Percentiles rank a stretch among this genome's conserved stretches.
Evolutionary conservation across 2,113 vertebrate genomes (phyloP).

Genomic region (Cottus gobio): DNA sequence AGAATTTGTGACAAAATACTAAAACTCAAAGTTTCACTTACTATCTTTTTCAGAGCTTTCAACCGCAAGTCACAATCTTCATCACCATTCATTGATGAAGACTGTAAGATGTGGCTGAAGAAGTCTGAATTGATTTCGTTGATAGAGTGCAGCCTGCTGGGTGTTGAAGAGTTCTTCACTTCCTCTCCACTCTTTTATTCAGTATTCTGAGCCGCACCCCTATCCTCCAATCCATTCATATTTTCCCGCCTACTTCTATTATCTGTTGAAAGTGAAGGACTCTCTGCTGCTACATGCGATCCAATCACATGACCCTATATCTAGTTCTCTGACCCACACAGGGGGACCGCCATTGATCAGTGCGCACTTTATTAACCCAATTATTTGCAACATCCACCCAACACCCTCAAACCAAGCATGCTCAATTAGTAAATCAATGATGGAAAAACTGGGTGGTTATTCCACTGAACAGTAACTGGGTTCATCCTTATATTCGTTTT

Average conservation of each 20-base stretch:
- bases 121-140: neutral
- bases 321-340: neutral
- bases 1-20: neutral
- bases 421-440: constrained; percentile 15
- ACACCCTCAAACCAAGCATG: too few species aligned
- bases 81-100: too few species aligned
- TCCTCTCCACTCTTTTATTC: neutral
- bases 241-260: neutral
- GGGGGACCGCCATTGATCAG: neutral
- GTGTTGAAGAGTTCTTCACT: neutral
- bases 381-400: neutral
- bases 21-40: neutral
- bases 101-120: too few species aligned
- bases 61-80: too few species aligned
- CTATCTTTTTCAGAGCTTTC: neutral
- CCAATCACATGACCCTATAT: neutral
- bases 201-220: neutral
- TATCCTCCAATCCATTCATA: neutral
- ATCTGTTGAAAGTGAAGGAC: neutral
- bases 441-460: neutral
- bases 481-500: neutral
- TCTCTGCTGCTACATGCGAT: neutral
- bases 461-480: neutral
- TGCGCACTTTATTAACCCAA: constrained; percentile 6
- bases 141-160: neutral